Base-by-base conservation (phyloP, 2,113 vertebrate species). In the Hippocampus guttulatus region DNA sequence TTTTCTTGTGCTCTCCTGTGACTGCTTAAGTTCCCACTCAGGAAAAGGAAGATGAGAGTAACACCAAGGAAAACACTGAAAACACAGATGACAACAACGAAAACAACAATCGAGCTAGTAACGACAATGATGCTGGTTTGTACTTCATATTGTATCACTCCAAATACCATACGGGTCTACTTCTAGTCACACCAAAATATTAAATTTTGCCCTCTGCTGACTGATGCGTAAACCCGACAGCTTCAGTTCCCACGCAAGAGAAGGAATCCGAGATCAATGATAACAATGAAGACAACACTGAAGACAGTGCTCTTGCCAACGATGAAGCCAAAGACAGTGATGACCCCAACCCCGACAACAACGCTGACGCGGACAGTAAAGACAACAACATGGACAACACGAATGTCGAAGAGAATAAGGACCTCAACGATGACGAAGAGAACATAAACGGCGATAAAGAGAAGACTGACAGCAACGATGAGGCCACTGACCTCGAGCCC, bases 391-490 rank as follows among this genome's bases (percentile, higher is more conserved):
- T 15, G 2, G n/a, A 65, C 14, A 47, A 8, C 43, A 27, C 14
- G 20, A 14, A 21, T 15, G 16, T 20, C 25, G 40, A 65, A 25
- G 51, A 15, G 0, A 8, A 27, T 2, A 27, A 15, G 8, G 27
- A 43, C 47, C 45, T 64, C 23, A 38, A 78, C 74, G 68, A 23
- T 6, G 10, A 40, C 10, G 61, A 40, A 1, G 27, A 61, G 7
- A 11, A 63, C 33, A 16, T 12, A 45, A 51, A 43, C 23, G 15
- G 10, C 3, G 16, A 23, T 40, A 30, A 65, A 33, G 51, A 15
- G 2, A 10, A 49, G 1, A 27, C 5, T 8, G 40, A 47, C 38
- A 49, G 79, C 75, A 68, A 81, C 75, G 68, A 27, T 3, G 23
- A 47, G 15, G 64, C 7, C 0, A 9, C 5, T 15, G 8, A 27